Percentiles rank a stretch among this genome's conserved stretches.
These are phyloP conservation scores for Andrena flavipes DNA, from an alignment of 2,888 invertebrate genomes.

Conservation along the genomic window DNA sequence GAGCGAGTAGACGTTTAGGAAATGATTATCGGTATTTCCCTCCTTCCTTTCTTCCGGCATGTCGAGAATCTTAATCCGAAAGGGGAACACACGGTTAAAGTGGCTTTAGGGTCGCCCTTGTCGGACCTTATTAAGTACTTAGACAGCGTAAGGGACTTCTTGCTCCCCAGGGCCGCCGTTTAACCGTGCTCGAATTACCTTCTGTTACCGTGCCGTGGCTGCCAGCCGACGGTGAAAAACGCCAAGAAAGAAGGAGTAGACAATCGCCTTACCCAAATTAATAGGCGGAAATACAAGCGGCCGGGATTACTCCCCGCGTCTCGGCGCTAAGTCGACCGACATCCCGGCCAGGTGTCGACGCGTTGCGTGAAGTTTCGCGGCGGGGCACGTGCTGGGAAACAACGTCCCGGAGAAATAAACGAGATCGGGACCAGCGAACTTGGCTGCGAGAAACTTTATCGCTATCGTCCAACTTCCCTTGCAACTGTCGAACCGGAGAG, in stretches of 20 bases:
- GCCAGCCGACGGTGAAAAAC: constrained; percentile 26
- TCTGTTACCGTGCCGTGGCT: constrained; percentile 45
- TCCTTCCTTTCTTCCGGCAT: constrained; percentile 58
- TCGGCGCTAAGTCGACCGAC: constrained; percentile 64
- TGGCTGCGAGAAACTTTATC: background rate
- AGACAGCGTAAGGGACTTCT: constrained; percentile 65
- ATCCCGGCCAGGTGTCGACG: constrained; percentile 66
- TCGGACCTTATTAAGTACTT: constrained; percentile 74
- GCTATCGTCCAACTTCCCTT: background rate
- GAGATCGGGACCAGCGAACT: background rate
- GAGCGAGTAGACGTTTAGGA: constrained; percentile 26
- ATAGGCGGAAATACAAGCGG: constrained; percentile 75
- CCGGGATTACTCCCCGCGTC: constrained; percentile 69
- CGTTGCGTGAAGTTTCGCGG: constrained; percentile 37
- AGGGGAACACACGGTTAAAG: constrained; percentile 64
- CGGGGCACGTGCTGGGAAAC: constrained; percentile 24
- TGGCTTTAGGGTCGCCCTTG: constrained; percentile 69
- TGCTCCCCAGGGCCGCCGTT: constrained; percentile 50
- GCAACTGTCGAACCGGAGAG: background rate
- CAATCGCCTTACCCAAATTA: constrained; percentile 79
- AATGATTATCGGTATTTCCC: constrained; percentile 43
- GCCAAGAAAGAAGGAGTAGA: constrained; percentile 56
- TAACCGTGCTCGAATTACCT: constrained; percentile 72
- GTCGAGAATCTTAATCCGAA: constrained; percentile 67
- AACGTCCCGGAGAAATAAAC: background rate